Evolutionary conservation across 2,888 invertebrate species (phyloP).

Genomic region (Xestoiulus laeticollis): DNA sequence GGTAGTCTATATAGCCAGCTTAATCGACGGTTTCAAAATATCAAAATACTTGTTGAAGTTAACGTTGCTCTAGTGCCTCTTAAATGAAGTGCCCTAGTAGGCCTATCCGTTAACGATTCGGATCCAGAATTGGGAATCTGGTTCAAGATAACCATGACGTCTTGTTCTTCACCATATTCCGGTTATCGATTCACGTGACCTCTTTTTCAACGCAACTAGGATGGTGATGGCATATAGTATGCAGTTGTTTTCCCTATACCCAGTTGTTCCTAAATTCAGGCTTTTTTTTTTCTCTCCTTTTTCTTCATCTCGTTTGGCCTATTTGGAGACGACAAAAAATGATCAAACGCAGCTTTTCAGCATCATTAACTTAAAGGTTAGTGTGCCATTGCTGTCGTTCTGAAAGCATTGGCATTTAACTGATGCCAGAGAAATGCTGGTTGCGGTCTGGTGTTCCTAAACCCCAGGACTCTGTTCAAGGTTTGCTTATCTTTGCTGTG

Average conservation of each 20-base stretch:
- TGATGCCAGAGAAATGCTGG: neutral
- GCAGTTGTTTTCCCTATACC: neutral
- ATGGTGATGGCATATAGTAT: neutral
- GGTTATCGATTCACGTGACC: conserved; percentile 19
- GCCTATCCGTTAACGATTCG: neutral
- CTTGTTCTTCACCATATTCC: neutral
- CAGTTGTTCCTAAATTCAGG: neutral
- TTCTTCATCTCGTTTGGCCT: conserved; percentile 22
- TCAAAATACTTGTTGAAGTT: no score
- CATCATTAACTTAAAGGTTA: conserved; percentile 17
- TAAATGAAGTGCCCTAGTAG: neutral
- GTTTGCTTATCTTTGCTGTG: no score
- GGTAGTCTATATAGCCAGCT: no score
- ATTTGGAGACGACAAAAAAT: conserved; percentile 26
- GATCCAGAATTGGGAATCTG: conserved; percentile 15
- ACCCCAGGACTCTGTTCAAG: neutral
- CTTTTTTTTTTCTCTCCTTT: neutral
- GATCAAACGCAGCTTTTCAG: conserved; percentile 26
- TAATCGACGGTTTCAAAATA: no score
- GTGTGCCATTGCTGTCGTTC: conserved; percentile 16
- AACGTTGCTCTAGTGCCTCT: no score
- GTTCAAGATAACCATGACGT: neutral
- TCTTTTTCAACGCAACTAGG: neutral
- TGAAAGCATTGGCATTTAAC: neutral
- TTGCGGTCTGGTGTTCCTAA: neutral